Base-by-base conservation (phyloP, 2,888 invertebrate species). In the Cheilosia variabilis region DNA sequence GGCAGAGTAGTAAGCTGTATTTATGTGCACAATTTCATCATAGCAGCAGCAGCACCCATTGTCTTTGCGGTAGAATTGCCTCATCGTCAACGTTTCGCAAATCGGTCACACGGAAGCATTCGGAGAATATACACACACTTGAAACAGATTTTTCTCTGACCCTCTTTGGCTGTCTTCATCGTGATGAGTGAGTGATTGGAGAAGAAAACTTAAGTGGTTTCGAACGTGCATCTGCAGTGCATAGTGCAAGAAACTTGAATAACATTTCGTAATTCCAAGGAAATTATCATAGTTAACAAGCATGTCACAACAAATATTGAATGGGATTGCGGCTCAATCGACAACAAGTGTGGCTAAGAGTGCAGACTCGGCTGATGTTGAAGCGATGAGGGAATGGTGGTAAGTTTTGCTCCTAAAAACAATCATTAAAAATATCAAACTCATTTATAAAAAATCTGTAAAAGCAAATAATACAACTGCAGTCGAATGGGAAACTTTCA, bases 351-450 rank as follows among this genome's bases (percentile, higher is more conserved):
- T 88, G 58, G 84, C 84, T 19, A 86, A 86, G 43, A 86, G 78
- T 55, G 87, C 88, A 43, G 87, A 87, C 55, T 88, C 89, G 4
- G 89, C 89, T 63, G 91, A 92, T 75, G 90, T 90, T 37, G 91
- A 92, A 87, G 90, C 90, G 6, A 91, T 92, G 91, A 89, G 90
- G 71, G 91, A 91, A 89, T 92, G 92, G 92, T 92, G 92, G 92
- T 92, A 90, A 91, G 91, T 90, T 24, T 41, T 62, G 10, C 19
- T 37, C 1, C 6, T 6, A 41, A 19, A 58, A 47, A 2, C 2
- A 31, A 31, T 9, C 2, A 31, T 31, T 0, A 57, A 27, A 4
- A 24, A 15, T 45, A 45, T 17, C 5, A 9, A 17, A 47, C 3
- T 17, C 24, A 19, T n/a, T 17, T 19, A n/a, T 57, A n/a, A 22